Evolutionary conservation across 2,888 invertebrate genomes (phyloP).

Genomic region (Silvanus unidentatus): DNA sequence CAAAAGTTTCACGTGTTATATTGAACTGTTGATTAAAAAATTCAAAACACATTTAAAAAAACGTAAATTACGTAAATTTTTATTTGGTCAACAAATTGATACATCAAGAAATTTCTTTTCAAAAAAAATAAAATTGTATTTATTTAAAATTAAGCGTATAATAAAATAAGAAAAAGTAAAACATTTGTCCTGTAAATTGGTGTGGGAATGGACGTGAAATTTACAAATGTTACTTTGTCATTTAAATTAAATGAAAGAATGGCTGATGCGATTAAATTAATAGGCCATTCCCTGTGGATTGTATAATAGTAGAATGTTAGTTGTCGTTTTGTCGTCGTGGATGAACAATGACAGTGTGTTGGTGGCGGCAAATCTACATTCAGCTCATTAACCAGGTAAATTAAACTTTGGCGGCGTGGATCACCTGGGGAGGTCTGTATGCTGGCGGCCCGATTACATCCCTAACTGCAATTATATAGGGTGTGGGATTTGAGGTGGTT

Average conservation of each 20-base stretch:
- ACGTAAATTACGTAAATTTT: too few species aligned
- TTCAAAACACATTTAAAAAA: too few species aligned
- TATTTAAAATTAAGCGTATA: conserved; percentile 3
- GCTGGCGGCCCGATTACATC: conserved; percentile 23
- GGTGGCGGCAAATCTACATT: conserved; percentile 32
- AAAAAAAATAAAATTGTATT: too few species aligned
- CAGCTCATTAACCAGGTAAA: conserved; percentile 46
- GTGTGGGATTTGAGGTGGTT: background rate
- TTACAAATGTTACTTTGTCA: conserved; percentile 23
- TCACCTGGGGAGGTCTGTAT: conserved; percentile 40
- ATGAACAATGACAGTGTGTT: conserved; percentile 5
- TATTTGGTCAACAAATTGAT: too few species aligned
- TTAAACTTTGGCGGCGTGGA: conserved; percentile 35
- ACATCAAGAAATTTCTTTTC: too few species aligned
- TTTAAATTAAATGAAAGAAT: conserved; percentile 28
- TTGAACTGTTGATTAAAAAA: too few species aligned
- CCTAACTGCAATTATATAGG: conserved; percentile 23
- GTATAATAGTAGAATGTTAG: background rate
- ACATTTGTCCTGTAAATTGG: conserved; percentile 17
- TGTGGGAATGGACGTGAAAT: conserved; percentile 12
- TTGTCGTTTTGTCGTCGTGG: background rate
- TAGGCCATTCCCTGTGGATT: conserved; percentile 13
- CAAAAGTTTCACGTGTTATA: too few species aligned
- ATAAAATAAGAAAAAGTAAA: conserved; percentile 14
- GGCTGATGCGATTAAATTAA: conserved; percentile 27